Percentiles rank a stretch among this genome's conserved stretches.
Evolutionary conservation across 2,888 invertebrate genomes (phyloP).

Genomic region (Gerris lacustris): DNA sequence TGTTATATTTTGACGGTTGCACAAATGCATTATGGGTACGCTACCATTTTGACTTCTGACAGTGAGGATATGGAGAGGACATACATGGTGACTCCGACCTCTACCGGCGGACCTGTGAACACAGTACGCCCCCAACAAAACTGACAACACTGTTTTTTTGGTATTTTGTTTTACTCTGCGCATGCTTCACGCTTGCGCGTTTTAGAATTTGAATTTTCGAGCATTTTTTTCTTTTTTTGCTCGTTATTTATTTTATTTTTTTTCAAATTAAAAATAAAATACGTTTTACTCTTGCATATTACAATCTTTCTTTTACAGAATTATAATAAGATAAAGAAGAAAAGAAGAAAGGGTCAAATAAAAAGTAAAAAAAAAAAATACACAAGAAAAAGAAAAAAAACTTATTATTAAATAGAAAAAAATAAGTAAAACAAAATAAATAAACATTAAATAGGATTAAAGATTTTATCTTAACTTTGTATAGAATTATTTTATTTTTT

Average conservation of each 20-base stretch:
- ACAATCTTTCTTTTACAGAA: background rate
- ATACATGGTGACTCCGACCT: constrained; percentile 48
- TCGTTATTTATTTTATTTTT: too few species aligned
- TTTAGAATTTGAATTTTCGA: too few species aligned
- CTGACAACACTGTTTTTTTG: background rate
- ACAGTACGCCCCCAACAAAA: constrained; percentile 17
- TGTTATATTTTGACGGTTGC: background rate
- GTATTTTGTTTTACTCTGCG: background rate
- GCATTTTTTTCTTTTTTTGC: too few species aligned
- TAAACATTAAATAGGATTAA: too few species aligned
- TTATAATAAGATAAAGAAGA: constrained; percentile 9
- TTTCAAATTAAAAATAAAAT: too few species aligned
- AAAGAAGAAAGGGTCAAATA: background rate
- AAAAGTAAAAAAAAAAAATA: background rate
- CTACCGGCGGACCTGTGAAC: constrained; percentile 43
- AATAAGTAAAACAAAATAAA: too few species aligned
- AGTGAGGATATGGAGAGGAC: constrained; percentile 48
- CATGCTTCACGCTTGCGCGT: too few species aligned
- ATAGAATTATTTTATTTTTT: too few species aligned
- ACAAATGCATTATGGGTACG: constrained; percentile 20
- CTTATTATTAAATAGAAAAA: too few species aligned
- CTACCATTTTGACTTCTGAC: constrained; percentile 49
- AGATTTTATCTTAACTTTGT: too few species aligned
- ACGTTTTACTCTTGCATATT: too few species aligned
- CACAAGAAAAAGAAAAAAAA: too few species aligned